Evolutionary conservation across 2,113 vertebrate species (phyloP).

Genomic region (Orthonyx spaldingii): DNA sequence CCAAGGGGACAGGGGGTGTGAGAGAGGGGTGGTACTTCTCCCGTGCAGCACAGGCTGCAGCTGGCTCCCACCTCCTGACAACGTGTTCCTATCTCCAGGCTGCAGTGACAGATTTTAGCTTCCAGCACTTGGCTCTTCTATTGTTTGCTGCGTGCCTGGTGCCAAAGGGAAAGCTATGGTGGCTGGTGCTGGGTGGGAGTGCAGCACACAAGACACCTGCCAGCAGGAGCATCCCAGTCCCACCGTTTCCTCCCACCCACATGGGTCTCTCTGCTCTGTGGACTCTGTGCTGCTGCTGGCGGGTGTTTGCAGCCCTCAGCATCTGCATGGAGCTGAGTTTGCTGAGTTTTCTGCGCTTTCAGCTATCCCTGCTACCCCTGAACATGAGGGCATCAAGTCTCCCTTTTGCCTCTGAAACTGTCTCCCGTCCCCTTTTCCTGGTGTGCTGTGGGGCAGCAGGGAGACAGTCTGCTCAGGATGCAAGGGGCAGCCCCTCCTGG

Average conservation of each 20-base stretch:
- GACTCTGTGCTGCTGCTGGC: neutral
- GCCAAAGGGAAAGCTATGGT: neutral
- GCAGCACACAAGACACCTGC: neutral
- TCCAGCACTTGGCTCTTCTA: neutral
- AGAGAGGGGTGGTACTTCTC: neutral
- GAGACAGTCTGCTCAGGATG: neutral
- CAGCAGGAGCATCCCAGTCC: fast-evolving
- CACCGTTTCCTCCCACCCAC: neutral
- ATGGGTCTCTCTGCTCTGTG: neutral
- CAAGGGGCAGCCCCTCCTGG: neutral
- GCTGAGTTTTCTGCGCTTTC: neutral
- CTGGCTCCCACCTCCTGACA: neutral
- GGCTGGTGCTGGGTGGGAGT: neutral
- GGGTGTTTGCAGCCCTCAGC: neutral
- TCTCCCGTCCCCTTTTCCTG: neutral
- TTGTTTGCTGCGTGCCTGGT: neutral
- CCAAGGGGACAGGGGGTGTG: fast-evolving
- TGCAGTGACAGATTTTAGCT: neutral
- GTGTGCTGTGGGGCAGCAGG: neutral
- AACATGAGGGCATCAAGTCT: neutral
- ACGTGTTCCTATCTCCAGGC: neutral
- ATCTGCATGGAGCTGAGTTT: neutral
- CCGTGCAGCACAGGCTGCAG: fast-evolving
- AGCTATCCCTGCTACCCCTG: neutral
- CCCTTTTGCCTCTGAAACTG: neutral